Evolutionary conservation across 2,113 vertebrate species (phyloP), one percentile per base, ranked within the genome.

Genomic region (Syrrhaptes paradoxus): DNA sequence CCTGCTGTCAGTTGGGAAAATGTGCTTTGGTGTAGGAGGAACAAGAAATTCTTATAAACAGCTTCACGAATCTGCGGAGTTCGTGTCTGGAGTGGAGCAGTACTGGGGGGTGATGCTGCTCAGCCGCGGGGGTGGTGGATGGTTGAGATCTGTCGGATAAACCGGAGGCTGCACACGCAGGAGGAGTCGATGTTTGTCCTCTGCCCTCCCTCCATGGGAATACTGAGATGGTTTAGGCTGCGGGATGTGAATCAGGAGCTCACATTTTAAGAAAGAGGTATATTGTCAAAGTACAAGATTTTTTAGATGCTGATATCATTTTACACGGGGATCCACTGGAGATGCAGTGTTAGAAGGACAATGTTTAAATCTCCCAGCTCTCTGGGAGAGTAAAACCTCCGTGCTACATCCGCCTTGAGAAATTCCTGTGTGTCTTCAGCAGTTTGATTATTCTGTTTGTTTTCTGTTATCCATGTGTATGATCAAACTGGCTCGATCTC

Each of bases 1-100:
- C 62, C 45, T 92, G 65, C 54, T 25, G 3, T 34, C 28, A 1
- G 38, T 54, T 63, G 62, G 58, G 76, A 48, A 46, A 72, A 63
- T 1, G 48, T 21, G 14, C 38, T 57, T 46, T 48, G 52, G 18
- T n/a, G 52, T 7, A 13, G 82, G 32, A 13, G 29, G 73, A 68
- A 4, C 46, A 85, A 5, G 10, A 20, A 3, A 34, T 87, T 52
- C 48, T 34, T 84, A 7, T 16, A 65, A 71, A n/a, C 41, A 55
- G 0, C 10, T 65, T 61, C 3, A 10, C 28, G n/a, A 36, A 2
- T 10, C 2, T 0, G 24, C 15, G 75, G 75, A 9, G 12, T 48
- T 78, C 59, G 58, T 32, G 52, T 21, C 48, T 88, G 85, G 55
- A 45, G 1, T 2, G 11, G 63, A 20, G 11, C 48, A 6, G 57